Evolutionary conservation across 2,888 invertebrate genomes (phyloP).

Genomic region (Eilema griseolum): DNA sequence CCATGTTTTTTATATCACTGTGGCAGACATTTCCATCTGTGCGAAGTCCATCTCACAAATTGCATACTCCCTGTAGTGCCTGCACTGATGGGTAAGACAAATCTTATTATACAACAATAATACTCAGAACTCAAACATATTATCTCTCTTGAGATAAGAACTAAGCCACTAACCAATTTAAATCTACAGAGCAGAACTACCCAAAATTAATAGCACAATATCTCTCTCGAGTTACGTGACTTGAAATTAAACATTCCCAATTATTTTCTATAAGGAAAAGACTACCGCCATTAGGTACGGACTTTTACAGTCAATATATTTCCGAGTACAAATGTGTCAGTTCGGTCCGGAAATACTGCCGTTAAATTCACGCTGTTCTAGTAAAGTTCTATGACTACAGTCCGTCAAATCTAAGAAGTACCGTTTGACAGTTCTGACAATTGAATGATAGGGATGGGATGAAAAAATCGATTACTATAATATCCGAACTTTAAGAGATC

Average conservation of each 20-base stretch:
- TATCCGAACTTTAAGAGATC: no score
- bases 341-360: neutral
- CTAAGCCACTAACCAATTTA: conserved; percentile 12
- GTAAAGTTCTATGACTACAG: no score
- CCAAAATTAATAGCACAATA: conserved; percentile 26
- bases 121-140: neutral
- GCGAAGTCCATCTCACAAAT: no score
- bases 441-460: no score
- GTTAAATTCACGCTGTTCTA: no score
- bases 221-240: conserved; percentile 43
- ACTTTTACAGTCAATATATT: neutral
- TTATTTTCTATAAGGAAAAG: conserved; percentile 23
- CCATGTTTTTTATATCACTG: no score
- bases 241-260: conserved; percentile 38
- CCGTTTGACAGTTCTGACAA: no score
- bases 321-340: neutral
- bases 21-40: no score
- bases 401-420: no score
- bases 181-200: conserved; percentile 32
- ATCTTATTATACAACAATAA: neutral
- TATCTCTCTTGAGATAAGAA: neutral
- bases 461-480: no score
- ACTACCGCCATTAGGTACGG: neutral
- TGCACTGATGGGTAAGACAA: neutral
- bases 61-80: neutral